phyloP scores from a whole-genome alignment of 2,113 vertebrate genomes.

The Halcyon senegalensis region DNA sequence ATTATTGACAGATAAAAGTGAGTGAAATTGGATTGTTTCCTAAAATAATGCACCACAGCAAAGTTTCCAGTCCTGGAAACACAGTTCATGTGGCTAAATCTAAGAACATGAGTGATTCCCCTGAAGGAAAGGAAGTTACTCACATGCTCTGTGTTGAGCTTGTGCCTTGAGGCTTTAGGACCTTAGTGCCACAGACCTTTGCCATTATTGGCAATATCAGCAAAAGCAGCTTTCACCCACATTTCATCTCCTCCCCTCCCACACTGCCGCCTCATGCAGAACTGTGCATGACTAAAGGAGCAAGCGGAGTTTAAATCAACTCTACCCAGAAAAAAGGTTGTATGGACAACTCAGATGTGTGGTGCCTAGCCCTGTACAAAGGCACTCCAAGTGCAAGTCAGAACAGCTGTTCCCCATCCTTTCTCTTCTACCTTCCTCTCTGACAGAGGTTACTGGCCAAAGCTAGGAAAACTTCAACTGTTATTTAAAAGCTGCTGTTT shows the following conservation, averaged over 20 bases:
- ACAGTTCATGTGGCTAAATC: not conserved
- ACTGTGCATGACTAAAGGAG: not conserved
- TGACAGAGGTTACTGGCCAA: not conserved
- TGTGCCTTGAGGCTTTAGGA: not conserved
- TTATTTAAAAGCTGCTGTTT: not conserved
- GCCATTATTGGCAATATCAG: not conserved
- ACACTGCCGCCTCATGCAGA: fast-evolving
- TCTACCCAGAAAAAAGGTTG: not conserved
- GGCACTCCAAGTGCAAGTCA: fast-evolving
- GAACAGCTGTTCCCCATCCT: fast-evolving
- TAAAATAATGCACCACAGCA: not conserved
- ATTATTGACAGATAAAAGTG: not conserved
- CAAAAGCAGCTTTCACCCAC: not conserved
- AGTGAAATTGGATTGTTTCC: not conserved
- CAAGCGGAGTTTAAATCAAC: fast-evolving
- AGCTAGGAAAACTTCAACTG: not conserved
- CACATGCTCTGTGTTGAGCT: fast-evolving
- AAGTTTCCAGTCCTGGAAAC: not conserved
- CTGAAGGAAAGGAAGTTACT: not conserved
- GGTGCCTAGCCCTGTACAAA: fast-evolving
- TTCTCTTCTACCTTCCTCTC: not conserved
- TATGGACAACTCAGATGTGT: fast-evolving
- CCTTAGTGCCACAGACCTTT: not conserved
- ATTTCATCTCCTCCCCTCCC: fast-evolving
- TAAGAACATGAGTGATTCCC: not conserved